These are phyloP conservation scores for Drosophila nigritarsus DNA, from an alignment of 2,888 invertebrate species.

Conservation along the genomic window DNA sequence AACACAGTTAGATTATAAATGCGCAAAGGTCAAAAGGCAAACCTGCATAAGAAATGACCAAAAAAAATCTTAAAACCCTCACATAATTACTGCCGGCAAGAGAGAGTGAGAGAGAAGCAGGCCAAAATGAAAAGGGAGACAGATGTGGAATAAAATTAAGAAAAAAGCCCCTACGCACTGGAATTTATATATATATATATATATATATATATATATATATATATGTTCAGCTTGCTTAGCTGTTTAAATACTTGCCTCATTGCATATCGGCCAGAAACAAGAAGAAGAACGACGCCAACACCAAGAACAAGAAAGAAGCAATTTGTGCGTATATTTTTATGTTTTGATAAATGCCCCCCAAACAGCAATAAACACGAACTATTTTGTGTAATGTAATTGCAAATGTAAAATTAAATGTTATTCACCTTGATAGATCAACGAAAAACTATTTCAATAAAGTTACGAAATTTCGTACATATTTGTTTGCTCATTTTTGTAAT, in stretches of 20 bases:
- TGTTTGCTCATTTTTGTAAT: neutral
- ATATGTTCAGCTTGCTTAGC: slow-evolving; percentile 60
- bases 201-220: neutral
- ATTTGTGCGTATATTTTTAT: slow-evolving; percentile 76
- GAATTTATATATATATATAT: slow-evolving; percentile 38
- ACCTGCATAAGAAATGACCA: slow-evolving; percentile 36
- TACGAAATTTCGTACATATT: neutral
- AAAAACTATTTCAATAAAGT: neutral
- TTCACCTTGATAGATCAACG: neutral
- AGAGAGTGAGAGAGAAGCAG: neutral
- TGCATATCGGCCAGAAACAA: slow-evolving; percentile 22
- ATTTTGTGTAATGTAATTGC: neutral
- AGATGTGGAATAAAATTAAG: slow-evolving; percentile 56
- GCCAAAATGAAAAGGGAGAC: slow-evolving; percentile 24
- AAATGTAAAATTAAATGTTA: neutral
- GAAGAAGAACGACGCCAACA: neutral
- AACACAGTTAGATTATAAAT: slow-evolving; percentile 56
- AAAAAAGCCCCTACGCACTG: slow-evolving; percentile 73
- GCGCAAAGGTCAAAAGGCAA: slow-evolving; percentile 70
- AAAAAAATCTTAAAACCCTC: slow-evolving; percentile 44
- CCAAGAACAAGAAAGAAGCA: neutral
- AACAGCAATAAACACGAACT: slow-evolving; percentile 31
- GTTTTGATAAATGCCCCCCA: slow-evolving; percentile 73
- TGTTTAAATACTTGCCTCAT: slow-evolving; percentile 67
- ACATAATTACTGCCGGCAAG: slow-evolving; percentile 56